Evolutionary conservation across 2,888 invertebrate species (phyloP).

Genomic region (Byasa hedistus): DNA sequence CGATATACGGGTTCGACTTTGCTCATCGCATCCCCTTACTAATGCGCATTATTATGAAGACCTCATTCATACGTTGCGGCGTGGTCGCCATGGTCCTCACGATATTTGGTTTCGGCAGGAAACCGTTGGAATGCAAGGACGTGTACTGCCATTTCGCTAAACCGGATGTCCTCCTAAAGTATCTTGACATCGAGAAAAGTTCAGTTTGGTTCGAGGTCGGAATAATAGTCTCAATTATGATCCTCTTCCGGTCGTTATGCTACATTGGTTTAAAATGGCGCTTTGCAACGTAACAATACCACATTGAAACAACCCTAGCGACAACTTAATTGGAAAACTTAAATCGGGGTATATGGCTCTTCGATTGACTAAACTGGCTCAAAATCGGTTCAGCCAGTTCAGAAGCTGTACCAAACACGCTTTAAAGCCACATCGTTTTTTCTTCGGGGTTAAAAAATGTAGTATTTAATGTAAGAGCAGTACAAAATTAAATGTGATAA

Average conservation of each 20-base stretch:
- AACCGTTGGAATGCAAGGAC: conserved; percentile 78
- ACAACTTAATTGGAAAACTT: conserved; percentile 7
- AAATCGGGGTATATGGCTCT: neutral
- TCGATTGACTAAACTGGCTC: neutral
- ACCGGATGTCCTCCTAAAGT: conserved; percentile 81
- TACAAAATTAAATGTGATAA: conserved; percentile 29
- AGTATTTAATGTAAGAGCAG: conserved; percentile 7
- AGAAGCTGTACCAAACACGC: neutral
- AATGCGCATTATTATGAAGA: conserved; percentile 82
- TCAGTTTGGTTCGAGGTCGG: conserved; percentile 80
- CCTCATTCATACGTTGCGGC: conserved; percentile 83
- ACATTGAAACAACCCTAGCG: conserved; percentile 13
- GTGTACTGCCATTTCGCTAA: conserved; percentile 84
- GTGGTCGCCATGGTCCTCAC: conserved; percentile 82
- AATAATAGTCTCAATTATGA: conserved; percentile 73
- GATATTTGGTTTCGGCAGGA: conserved; percentile 82
- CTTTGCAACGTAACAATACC: conserved; percentile 62
- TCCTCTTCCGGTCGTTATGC: conserved; percentile 79
- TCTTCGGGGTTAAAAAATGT: neutral
- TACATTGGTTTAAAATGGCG: conserved; percentile 80
- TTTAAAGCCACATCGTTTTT: neutral
- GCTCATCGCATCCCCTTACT: conserved; percentile 80
- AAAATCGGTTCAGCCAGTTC: neutral
- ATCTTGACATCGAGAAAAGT: conserved; percentile 78
- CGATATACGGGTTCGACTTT: conserved; percentile 85